Evolutionary conservation across 2,797 vertebrate species (phyloP).

Genomic region (Gallinago solitaria): DNA sequence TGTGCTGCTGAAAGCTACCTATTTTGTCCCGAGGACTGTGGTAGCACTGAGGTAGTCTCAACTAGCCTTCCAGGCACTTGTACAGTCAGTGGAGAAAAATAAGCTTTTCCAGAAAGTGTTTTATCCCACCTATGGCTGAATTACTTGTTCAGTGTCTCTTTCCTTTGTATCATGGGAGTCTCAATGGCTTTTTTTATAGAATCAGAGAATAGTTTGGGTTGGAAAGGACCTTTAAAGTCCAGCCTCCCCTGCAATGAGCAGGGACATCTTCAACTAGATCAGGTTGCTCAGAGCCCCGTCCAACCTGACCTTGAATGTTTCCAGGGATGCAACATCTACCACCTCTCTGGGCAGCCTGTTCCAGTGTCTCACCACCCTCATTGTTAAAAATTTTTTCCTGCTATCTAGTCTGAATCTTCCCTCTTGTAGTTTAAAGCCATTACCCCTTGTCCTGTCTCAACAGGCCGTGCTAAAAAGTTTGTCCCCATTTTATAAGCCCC

Average conservation of each 20-base stretch:
- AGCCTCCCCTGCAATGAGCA: neutral
- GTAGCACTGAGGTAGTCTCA: neutral
- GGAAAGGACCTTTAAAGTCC: neutral
- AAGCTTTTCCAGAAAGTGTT: neutral
- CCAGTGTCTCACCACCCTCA: neutral
- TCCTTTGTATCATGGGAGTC: neutral
- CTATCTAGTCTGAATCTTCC: neutral
- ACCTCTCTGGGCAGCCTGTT: neutral
- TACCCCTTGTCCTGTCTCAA: neutral
- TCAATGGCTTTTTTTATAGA: neutral
- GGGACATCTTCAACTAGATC: neutral
- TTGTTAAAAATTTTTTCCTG: neutral
- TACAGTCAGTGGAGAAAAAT: neutral
- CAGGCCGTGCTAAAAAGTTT: neutral
- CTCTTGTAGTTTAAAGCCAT: neutral
- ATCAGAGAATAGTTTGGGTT: neutral
- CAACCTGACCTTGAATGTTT: neutral
- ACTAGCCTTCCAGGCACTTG: neutral
- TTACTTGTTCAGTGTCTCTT: neutral
- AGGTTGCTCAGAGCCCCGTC: neutral
- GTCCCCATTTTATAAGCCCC: neutral
- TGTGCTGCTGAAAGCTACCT: neutral
- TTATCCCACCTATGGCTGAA: neutral
- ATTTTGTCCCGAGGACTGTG: neutral
- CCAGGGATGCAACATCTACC: neutral